A percentile compares a stretch with the other conserved stretches of the same genome.
Conservation (phyloP, 2,113 vertebrate genomes). For the Barbus barbus region DNA sequence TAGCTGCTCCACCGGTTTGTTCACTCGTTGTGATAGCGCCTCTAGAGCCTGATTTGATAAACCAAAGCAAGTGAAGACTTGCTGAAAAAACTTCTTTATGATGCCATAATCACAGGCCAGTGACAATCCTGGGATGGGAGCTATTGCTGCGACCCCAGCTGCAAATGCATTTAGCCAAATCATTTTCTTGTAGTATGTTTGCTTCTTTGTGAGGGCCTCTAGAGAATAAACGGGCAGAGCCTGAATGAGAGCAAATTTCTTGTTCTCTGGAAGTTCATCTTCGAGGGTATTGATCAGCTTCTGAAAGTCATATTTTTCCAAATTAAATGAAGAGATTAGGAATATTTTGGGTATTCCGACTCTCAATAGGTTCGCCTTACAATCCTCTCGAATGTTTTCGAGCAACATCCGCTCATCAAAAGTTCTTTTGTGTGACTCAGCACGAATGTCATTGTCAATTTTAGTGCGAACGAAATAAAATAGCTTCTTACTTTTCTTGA, state of each 20-base stretch:
- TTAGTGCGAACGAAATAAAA: slow-evolving; percentile 64
- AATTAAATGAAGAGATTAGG: slow-evolving; percentile 53
- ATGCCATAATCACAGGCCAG: neutral
- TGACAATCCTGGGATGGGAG: neutral
- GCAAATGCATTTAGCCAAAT: slow-evolving; percentile 20
- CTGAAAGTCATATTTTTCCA: slow-evolving; percentile 54
- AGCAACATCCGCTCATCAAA: slow-evolving; percentile 3
- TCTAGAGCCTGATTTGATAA: neutral
- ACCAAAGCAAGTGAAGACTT: neutral
- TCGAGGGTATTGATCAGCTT: slow-evolving; percentile 45
- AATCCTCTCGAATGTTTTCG: slow-evolving; percentile 46
- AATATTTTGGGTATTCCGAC: slow-evolving; percentile 35
- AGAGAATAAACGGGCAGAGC: slow-evolving; percentile 39
- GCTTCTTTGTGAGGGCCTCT: slow-evolving; percentile 32
- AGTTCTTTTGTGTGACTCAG: neutral
- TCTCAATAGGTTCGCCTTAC: slow-evolving; percentile 39
- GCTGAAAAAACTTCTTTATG: slow-evolving; percentile 8
- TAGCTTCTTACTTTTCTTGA: slow-evolving; percentile 51
- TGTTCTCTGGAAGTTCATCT: slow-evolving; percentile 48
- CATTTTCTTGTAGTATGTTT: neutral
- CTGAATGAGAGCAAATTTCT: slow-evolving; percentile 48
- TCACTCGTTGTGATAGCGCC: neutral
- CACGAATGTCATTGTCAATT: slow-evolving; percentile 58
- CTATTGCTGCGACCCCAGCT: neutral
- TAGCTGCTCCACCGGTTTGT: neutral